Conservation (phyloP, 64 coral and sea anemone species). For the Anthopleura sola region DNA sequence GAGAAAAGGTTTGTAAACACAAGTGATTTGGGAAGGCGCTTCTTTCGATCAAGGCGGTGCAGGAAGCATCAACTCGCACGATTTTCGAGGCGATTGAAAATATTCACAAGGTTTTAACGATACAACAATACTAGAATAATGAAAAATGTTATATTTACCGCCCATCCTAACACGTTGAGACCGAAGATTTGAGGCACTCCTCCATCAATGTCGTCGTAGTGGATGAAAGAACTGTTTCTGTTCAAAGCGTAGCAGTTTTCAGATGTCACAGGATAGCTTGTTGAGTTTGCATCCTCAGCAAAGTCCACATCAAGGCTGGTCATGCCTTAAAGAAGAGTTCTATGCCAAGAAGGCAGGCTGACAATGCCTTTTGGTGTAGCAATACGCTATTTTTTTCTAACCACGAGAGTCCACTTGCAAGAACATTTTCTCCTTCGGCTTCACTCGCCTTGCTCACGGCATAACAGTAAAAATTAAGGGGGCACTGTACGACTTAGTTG, state of each 20-base stretch:
- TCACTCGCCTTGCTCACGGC: background rate
- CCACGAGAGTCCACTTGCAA: background rate
- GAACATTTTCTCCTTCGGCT: background rate
- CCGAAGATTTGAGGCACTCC: conserved; percentile 84
- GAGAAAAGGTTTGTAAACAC: background rate
- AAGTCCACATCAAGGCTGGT: background rate
- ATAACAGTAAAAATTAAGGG: background rate
- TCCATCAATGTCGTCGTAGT: conserved; percentile 75
- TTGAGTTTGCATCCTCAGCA: background rate
- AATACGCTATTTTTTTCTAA: background rate
- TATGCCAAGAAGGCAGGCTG: background rate
- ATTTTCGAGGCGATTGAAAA: background rate
- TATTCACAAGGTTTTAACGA: background rate
- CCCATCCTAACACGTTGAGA: conserved; percentile 85
- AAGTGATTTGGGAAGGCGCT: background rate
- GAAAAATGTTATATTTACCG: conserved; percentile 41
- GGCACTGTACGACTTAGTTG: background rate
- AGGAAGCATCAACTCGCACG: background rate
- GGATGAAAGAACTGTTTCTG: background rate
- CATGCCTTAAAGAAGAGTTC: background rate
- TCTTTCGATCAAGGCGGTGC: background rate
- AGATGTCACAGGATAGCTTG: background rate
- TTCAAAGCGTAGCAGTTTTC: background rate
- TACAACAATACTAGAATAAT: background rate
- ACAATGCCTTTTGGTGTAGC: background rate